Conservation (phyloP, 2,113 vertebrate species). For the Crotophaga sulcirostris region DNA sequence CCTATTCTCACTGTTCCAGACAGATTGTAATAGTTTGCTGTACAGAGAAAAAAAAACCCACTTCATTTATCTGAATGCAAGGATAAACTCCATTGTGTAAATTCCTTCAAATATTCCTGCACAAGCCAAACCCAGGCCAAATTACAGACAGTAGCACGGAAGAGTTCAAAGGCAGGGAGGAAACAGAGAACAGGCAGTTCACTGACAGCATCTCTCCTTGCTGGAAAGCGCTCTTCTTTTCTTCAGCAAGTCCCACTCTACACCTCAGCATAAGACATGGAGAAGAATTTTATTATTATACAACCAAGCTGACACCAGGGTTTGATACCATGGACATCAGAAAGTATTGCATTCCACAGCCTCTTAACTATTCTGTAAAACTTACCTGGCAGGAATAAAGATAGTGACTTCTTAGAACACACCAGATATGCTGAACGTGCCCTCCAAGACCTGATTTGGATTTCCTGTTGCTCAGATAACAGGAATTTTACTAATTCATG, state of each 20-base stretch:
- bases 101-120: neutral
- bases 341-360: neutral
- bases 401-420: neutral
- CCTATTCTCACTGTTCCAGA: neutral
- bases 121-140: neutral
- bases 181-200: neutral
- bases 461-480: neutral
- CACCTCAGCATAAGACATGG: neutral
- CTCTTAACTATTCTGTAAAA: neutral
- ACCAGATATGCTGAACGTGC: neutral
- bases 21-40: neutral
- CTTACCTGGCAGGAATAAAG: neutral
- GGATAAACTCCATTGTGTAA: neutral
- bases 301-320: neutral
- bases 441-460: neutral
- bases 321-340: neutral
- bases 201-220: neutral
- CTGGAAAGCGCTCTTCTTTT: neutral
- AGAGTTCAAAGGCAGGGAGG: neutral
- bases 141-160: neutral
- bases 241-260: neutral
- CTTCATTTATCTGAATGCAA: neutral
- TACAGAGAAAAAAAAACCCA: accelerated
- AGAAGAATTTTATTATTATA: neutral
- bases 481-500: neutral